Conservation (phyloP, 2,797 vertebrate species). For the Pachyuromys duprasi region DNA sequence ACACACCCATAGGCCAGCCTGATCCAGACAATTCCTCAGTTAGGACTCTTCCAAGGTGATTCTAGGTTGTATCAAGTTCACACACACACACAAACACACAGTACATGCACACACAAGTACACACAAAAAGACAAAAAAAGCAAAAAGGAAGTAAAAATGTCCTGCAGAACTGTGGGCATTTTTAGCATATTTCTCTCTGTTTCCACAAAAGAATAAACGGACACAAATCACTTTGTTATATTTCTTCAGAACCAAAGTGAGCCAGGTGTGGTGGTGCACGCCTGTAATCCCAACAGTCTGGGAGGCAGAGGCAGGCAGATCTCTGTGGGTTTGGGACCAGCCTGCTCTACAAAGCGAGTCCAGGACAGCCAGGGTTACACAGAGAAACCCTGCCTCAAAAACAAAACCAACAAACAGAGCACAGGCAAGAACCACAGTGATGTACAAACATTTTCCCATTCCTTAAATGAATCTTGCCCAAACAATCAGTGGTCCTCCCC, state of each 20-base stretch:
- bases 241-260: not conserved
- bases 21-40: not conserved
- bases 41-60: not conserved
- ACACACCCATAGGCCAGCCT: not conserved
- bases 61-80: not conserved
- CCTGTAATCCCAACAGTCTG: too few relatives aligned
- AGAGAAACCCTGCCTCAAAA: too few relatives aligned
- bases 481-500: too few relatives aligned
- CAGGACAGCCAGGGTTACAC: too few relatives aligned
- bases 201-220: not conserved
- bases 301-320: too few relatives aligned
- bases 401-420: too few relatives aligned
- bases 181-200: not conserved
- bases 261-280: too few relatives aligned
- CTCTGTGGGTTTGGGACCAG: too few relatives aligned
- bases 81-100: not conserved
- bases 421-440: not conserved
- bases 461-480: not conserved
- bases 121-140: not conserved
- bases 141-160: not conserved
- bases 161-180: not conserved
- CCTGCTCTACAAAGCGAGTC: too few relatives aligned
- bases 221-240: too few relatives aligned
- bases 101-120: not conserved
- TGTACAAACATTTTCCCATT: not conserved